Evolutionary conservation across 2,888 invertebrate species (phyloP), one percentile per base, ranked within the genome.

Genomic region (Caenorhabditis auriculariae): DNA sequence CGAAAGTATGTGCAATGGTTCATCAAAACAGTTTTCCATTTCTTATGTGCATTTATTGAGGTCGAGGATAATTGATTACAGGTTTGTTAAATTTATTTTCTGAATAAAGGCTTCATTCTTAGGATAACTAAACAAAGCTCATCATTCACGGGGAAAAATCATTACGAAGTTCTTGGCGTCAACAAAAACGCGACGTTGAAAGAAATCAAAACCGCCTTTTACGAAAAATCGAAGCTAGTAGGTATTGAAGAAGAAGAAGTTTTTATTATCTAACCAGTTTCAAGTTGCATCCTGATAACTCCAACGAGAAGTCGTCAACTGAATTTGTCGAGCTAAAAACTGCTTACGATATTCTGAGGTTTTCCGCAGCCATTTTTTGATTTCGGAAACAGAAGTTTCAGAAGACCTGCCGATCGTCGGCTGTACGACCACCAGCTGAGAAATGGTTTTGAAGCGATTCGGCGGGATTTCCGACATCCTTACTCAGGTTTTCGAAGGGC

Each of bases 151-250:
- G n/a, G n/a, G n/a, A n/a, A n/a, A n/a, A 60, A 46, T 17, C 58
- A 68, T 39, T 70, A 70, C 32, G 73, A 74, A 27, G 60, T 75
- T 12, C 64, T 78, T 35, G 77, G 77, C 26, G 69, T 78, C 12
- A 19, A 32, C 24, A 56, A 54, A 12, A 62, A 55, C 23, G 74
- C 75, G 3, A 68, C 69, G 12, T 46, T 63, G 26, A 46, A 49
- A 2, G 68, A 78, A 49, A 77, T 78, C 39, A 77, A 78, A 54
- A 27, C 60, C 32, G 78, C 78, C 4, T 78, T 76, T 60, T 75
- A 73, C 44, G 60, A 59, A 23, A 74, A 76, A 58, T 72, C 75
- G 38, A 78, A 78, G 45, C 49, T 67, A 56, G 76, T 77, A 24
- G 61, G 26, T 19, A n/a, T 23, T 38, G 15, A 21, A 15, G 47